phyloP scores from a whole-genome alignment of 2,113 vertebrate genomes.

The Bufo bufo region DNA sequence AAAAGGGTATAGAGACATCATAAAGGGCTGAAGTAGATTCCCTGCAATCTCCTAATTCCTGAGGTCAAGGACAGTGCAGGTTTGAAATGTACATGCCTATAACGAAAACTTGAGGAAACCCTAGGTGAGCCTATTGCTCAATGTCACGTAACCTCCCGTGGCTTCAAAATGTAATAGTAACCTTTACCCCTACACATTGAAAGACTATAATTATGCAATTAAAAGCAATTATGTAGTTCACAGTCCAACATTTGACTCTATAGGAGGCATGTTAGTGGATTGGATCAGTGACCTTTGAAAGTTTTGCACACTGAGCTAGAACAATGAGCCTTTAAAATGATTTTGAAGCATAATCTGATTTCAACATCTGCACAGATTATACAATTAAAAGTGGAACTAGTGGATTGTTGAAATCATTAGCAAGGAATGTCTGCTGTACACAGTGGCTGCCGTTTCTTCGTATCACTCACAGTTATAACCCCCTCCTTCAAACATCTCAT shows the following conservation, averaged over 20 bases:
- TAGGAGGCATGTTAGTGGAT: conserved; percentile 84
- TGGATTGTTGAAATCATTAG: conserved; percentile 57
- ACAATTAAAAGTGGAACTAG: conserved; percentile 54
- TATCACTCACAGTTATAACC: background rate
- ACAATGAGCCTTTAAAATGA: conserved; percentile 87
- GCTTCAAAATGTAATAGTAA: conserved; percentile 84
- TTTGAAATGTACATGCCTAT: conserved; percentile 37
- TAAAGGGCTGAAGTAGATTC: conserved; percentile 48
- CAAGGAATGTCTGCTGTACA: conserved; percentile 14
- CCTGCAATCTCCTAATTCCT: conserved; percentile 73
- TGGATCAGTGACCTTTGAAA: conserved; percentile 87
- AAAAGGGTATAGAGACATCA: too few relatives aligned
- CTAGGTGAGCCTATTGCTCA: conserved; percentile 64
- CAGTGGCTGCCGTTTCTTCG: background rate
- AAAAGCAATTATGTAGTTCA: conserved; percentile 97
- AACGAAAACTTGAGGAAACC: conserved; percentile 35
- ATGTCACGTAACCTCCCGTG: conserved; percentile 69
- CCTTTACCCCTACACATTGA: conserved; percentile 87
- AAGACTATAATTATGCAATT: conserved; percentile 93
- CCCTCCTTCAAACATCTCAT: background rate
- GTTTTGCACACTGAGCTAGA: conserved; percentile 84
- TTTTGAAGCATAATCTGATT: conserved; percentile 74
- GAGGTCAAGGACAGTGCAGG: conserved; percentile 75
- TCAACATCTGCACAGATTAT: conserved; percentile 50
- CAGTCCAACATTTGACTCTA: conserved; percentile 80